Percentiles rank a stretch among this genome's conserved stretches.
These are phyloP conservation scores for Bradypodion pumilum DNA, from an alignment of 2,797 vertebrate species.

Conservation along the genomic window DNA sequence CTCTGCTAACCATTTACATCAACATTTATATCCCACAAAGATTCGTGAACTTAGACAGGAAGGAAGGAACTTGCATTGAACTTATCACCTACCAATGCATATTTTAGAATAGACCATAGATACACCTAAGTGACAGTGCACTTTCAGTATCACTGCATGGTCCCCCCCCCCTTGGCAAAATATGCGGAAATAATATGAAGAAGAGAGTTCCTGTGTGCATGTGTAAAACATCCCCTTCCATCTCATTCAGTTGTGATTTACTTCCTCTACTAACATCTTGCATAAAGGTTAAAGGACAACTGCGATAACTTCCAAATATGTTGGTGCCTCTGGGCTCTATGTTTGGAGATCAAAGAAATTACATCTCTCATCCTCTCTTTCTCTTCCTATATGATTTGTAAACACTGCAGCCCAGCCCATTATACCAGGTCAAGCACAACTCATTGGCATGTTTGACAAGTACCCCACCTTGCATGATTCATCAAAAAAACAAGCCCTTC, in stretches of 20 bases:
- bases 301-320: too few relatives aligned
- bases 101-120: background rate
- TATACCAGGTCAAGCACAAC: background rate
- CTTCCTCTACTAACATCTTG: background rate
- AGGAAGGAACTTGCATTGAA: background rate
- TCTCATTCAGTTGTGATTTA: background rate
- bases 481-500: constrained; percentile 9
- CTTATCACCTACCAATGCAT: background rate
- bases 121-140: background rate
- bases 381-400: background rate
- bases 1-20: too few relatives aligned
- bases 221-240: background rate
- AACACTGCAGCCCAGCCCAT: background rate
- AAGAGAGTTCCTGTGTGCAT: background rate
- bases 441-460: background rate
- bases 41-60: background rate
- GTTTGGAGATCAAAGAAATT: background rate
- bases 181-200: background rate
- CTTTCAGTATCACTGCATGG: background rate
- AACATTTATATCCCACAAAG: background rate
- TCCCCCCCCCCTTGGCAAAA: background rate
- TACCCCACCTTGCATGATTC: constrained; percentile 18
- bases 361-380: too few relatives aligned
- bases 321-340: too few relatives aligned
- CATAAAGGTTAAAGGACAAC: background rate